Conservation (phyloP, 1,140 invertebrate genomes). For the Heliconius himera region DNA sequence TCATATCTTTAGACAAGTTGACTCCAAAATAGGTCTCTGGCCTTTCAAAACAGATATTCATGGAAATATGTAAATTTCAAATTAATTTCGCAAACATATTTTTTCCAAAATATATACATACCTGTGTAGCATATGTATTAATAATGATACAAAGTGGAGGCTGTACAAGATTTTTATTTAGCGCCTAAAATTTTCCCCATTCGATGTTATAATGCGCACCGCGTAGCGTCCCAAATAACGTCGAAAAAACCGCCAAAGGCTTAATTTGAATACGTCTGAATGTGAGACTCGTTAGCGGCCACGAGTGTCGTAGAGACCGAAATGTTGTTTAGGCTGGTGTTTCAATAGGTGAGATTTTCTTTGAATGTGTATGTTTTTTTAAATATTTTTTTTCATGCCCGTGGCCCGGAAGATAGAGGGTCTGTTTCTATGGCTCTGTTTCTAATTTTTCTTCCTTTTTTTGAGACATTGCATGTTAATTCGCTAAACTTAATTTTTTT, state of each 20-base stretch:
- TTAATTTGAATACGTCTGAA: conserved; percentile 35
- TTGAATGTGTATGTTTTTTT: not conserved
- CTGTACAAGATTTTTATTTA: conserved; percentile 20
- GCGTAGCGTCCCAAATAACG: conserved; percentile 29
- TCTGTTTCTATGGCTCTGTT: too few species aligned
- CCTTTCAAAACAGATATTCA: not conserved
- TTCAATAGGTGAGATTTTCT: not conserved
- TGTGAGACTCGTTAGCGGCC: conserved; percentile 33
- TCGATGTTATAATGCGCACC: conserved; percentile 21
- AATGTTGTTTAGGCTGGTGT: conserved; percentile 16
- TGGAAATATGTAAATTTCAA: not conserved
- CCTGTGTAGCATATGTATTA: not conserved
- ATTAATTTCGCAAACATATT: not conserved
- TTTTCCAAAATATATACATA: not conserved
- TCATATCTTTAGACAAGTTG: not conserved
- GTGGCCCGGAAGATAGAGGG: too few species aligned
- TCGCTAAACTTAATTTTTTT: too few species aligned
- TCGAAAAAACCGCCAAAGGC: conserved; percentile 32
- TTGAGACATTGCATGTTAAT: too few species aligned
- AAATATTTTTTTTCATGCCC: not conserved
- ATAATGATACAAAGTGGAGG: conserved; percentile 10
- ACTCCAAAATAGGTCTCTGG: too few species aligned
- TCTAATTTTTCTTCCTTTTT: too few species aligned
- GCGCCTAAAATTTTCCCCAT: conserved; percentile 27
- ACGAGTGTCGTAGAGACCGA: conserved; percentile 30